phyloP scores from a whole-genome alignment of 2,888 invertebrate species.

The Corbicula japonica region DNA sequence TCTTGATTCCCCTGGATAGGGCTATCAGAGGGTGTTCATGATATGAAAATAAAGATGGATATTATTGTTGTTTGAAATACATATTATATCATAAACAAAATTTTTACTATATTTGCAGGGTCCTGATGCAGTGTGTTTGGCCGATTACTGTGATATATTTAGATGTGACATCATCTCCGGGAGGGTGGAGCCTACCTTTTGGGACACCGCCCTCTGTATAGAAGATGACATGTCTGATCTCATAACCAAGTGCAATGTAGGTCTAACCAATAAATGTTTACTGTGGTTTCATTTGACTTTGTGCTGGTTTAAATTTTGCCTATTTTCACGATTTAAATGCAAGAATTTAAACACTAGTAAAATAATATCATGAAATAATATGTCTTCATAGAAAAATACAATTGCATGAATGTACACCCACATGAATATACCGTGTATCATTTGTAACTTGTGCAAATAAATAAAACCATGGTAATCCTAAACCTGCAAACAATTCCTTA shows the following conservation, averaged over 20 bases:
- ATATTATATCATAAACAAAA: neutral
- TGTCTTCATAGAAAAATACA: too few species aligned
- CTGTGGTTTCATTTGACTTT: too few species aligned
- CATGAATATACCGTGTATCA: too few species aligned
- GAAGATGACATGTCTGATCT: slow-evolving; percentile 83
- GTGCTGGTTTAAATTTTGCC: too few species aligned
- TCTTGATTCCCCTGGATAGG: neutral
- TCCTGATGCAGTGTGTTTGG: slow-evolving; percentile 96
- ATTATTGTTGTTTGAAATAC: too few species aligned
- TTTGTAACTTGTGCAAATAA: too few species aligned
- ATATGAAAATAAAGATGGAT: neutral
- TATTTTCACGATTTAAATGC: too few species aligned
- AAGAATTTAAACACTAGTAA: too few species aligned
- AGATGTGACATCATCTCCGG: slow-evolving; percentile 92
- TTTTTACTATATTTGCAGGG: slow-evolving; percentile 89
- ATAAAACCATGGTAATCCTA: too few species aligned
- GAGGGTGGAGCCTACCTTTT: slow-evolving; percentile 73
- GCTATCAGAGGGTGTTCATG: neutral
- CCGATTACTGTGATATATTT: slow-evolving; percentile 98
- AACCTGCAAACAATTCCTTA: too few species aligned
- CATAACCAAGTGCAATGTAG: slow-evolving; percentile 81
- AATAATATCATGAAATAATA: too few species aligned
- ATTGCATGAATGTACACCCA: too few species aligned
- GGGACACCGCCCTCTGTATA: slow-evolving; percentile 84
- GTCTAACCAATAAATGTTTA: slow-evolving; percentile 14